These are phyloP conservation scores for Diuraphis noxia DNA, from an alignment of 1,140 invertebrate genomes.

Conservation along the genomic window DNA sequence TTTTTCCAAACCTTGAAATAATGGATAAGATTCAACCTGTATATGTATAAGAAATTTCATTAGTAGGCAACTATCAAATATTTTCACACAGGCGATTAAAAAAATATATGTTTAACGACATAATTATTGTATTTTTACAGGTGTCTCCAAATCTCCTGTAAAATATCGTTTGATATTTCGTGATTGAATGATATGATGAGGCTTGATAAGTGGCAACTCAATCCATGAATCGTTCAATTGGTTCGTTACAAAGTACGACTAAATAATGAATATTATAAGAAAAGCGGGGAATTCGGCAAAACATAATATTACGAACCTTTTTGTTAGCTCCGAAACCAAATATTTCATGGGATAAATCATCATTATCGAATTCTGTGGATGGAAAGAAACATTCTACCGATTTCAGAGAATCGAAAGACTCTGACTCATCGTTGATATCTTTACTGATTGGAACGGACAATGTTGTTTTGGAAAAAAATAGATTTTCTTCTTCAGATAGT, in stretches of 20 bases:
- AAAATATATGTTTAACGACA: background rate
- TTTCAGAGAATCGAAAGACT: background rate
- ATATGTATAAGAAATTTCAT: background rate
- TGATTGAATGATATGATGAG: constrained; percentile 66
- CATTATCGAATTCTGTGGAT: background rate
- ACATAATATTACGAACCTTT: constrained; percentile 60
- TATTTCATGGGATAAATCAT: constrained; percentile 59
- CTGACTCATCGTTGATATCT: background rate
- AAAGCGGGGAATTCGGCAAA: background rate
- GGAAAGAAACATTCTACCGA: background rate
- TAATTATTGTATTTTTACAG: constrained; percentile 60
- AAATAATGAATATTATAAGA: background rate
- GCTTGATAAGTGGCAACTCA: constrained; percentile 71
- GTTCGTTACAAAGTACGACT: constrained; percentile 71
- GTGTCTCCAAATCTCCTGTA: constrained; percentile 71
- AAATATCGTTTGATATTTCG: constrained; percentile 70
- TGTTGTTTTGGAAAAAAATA: background rate
- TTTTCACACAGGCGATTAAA: background rate
- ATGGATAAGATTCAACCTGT: constrained; percentile 64
- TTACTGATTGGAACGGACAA: background rate
- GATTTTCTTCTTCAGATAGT: background rate
- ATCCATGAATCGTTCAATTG: constrained; percentile 71
- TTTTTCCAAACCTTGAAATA: constrained; percentile 76
- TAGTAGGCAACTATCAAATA: background rate
- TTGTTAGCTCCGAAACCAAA: constrained; percentile 70